These are phyloP conservation scores for Eristalis intricaria DNA, from an alignment of 2,888 invertebrate genomes.

Conservation along the genomic window DNA sequence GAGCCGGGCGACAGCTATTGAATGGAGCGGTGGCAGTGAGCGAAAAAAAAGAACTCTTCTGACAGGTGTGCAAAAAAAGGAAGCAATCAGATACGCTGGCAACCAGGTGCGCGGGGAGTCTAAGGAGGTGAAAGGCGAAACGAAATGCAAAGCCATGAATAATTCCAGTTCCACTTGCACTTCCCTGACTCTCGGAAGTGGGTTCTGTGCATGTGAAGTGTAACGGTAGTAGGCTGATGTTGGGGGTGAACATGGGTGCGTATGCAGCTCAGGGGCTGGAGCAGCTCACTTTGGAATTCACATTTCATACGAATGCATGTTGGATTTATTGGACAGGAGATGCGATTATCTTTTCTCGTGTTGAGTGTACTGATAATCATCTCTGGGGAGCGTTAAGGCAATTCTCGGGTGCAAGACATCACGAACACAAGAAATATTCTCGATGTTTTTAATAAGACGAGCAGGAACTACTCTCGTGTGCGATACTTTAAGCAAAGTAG, in stretches of 20 bases:
- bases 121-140: conserved; percentile 69
- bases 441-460: no score
- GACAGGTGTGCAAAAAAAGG: conserved; percentile 54
- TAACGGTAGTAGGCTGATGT: background rate
- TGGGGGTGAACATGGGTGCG: background rate
- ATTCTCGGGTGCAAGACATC: background rate
- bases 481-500: no score
- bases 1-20: conserved; percentile 64
- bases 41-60: conserved; percentile 21
- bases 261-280: background rate
- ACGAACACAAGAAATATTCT: no score
- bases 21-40: conserved; percentile 37
- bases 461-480: no score
- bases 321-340: conserved; percentile 24
- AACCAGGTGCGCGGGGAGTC: conserved; percentile 24
- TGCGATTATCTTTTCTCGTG: conserved; percentile 16
- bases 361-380: conserved; percentile 50
- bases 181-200: background rate
- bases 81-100: conserved; percentile 4
- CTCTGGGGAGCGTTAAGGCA: conserved; percentile 48
- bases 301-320: conserved; percentile 46
- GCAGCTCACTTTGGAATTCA: conserved; percentile 46
- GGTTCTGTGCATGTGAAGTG: background rate
- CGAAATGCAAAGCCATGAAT: conserved; percentile 76
- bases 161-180: conserved; percentile 76